phyloP scores from a whole-genome alignment of 2,113 vertebrate species.

The Pyxicephalus adspersus region DNA sequence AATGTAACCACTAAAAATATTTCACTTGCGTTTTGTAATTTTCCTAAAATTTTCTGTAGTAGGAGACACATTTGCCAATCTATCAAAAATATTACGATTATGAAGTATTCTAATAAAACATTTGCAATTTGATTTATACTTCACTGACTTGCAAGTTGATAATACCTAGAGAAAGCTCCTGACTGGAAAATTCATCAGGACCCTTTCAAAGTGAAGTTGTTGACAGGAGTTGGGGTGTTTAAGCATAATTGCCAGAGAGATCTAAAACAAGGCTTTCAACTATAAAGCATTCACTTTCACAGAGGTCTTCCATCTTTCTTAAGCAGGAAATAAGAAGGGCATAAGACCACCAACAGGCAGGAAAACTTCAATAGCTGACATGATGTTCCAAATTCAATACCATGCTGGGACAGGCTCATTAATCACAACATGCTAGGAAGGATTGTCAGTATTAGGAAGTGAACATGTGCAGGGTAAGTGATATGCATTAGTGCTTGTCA shows the following conservation, averaged over 20 bases:
- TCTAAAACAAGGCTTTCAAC: constrained; percentile 59
- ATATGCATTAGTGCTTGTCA: constrained; percentile 21
- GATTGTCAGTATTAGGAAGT: constrained; percentile 52
- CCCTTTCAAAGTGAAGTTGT: constrained; percentile 63
- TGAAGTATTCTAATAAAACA: constrained; percentile 18
- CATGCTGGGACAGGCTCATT: constrained; percentile 59
- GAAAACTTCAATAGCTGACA: constrained; percentile 63
- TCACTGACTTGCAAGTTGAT: constrained; percentile 44
- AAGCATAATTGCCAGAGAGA: constrained; percentile 62
- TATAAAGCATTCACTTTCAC: constrained; percentile 55
- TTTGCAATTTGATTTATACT: constrained; percentile 42
- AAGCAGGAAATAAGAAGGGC: constrained; percentile 59
- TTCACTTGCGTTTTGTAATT: neutral
- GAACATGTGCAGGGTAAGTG: constrained; percentile 50
- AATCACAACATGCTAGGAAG: constrained; percentile 58
- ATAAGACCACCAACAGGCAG: constrained; percentile 60
- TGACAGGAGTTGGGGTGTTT: constrained; percentile 60
- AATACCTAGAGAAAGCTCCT: constrained; percentile 56
- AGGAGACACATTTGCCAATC: constrained; percentile 2
- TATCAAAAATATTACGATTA: constrained; percentile 4
- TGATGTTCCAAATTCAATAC: constrained; percentile 56
- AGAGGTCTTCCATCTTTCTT: constrained; percentile 50
- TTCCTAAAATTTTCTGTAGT: neutral
- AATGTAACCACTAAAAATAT: neutral
- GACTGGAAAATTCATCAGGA: constrained; percentile 59